These are phyloP conservation scores for Lasioglossum malachurum DNA, from an alignment of 2,888 invertebrate species.

Conservation along the genomic window DNA sequence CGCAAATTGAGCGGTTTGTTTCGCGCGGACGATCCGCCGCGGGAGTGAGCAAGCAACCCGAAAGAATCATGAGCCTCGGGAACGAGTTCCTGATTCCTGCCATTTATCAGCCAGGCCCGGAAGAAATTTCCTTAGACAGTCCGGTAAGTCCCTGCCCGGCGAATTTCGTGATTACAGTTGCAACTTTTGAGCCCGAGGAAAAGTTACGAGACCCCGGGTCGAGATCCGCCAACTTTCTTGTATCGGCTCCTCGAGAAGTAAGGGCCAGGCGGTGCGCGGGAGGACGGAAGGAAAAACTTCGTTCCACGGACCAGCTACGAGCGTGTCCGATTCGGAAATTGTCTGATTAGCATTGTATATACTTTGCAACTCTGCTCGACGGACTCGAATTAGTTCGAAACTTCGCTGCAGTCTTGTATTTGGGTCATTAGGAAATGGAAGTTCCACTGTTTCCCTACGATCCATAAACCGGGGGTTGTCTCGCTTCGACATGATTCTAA, in stretches of 20 bases:
- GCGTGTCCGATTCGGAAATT: slow-evolving; percentile 16
- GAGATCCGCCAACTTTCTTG: slow-evolving; percentile 38
- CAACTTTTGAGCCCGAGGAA: slow-evolving; percentile 54
- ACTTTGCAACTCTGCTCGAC: neutral
- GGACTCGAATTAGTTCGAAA: slow-evolving; percentile 1
- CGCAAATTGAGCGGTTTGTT: slow-evolving; percentile 83
- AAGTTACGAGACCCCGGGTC: slow-evolving; percentile 18
- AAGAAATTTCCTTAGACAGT: slow-evolving; percentile 67
- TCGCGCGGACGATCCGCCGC: slow-evolving; percentile 54
- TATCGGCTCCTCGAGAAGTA: slow-evolving; percentile 20
- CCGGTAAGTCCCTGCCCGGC: slow-evolving; percentile 28
- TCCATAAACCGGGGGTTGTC: neutral
- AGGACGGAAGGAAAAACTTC: slow-evolving; percentile 13
- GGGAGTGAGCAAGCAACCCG: slow-evolving; percentile 20
- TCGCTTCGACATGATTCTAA: neutral
- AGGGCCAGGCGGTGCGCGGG: neutral
- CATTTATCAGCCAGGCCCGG: slow-evolving; percentile 59
- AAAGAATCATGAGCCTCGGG: slow-evolving; percentile 51
- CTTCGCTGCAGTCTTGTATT: slow-evolving; percentile 3
- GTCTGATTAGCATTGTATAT: slow-evolving; percentile 21
- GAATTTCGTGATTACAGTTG: slow-evolving; percentile 63
- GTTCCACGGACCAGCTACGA: neutral
- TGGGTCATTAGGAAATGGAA: slow-evolving; percentile 18
- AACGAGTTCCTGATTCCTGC: slow-evolving; percentile 59
- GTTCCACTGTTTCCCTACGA: neutral